Conservation (phyloP, 2,888 invertebrate species). For the Cerastis leucographa region DNA sequence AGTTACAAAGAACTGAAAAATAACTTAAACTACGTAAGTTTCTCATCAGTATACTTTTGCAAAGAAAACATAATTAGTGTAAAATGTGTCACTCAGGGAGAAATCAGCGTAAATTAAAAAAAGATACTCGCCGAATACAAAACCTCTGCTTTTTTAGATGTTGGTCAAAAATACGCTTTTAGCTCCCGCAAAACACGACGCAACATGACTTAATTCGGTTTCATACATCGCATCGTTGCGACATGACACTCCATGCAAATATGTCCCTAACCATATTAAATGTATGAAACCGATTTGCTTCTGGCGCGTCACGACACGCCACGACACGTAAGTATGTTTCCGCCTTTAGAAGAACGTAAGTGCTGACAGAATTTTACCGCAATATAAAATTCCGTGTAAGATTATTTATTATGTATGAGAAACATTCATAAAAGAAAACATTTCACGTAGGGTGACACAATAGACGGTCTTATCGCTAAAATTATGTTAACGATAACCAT, state of each 20-base stretch:
- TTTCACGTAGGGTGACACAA: background rate
- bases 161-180: background rate
- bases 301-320: too few relatives aligned
- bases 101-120: background rate
- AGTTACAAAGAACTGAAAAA: background rate
- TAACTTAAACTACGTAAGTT: background rate
- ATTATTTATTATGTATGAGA: background rate
- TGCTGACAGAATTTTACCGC: background rate
- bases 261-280: too few relatives aligned
- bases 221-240: too few relatives aligned
- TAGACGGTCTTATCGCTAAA: background rate
- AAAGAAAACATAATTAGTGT: background rate
- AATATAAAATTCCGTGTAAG: background rate
- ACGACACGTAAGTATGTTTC: too few relatives aligned
- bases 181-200: background rate
- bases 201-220: background rate
- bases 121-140: background rate
- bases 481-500: background rate
- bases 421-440: background rate
- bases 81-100: background rate
- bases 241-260: too few relatives aligned
- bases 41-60: background rate
- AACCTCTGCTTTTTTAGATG: background rate
- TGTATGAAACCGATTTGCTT: too few relatives aligned
- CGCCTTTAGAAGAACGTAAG: background rate